A percentile compares a stretch with the other conserved stretches of the same genome.
Conservation (phyloP, 2,888 invertebrate species). For the Cotesia congregata region DNA sequence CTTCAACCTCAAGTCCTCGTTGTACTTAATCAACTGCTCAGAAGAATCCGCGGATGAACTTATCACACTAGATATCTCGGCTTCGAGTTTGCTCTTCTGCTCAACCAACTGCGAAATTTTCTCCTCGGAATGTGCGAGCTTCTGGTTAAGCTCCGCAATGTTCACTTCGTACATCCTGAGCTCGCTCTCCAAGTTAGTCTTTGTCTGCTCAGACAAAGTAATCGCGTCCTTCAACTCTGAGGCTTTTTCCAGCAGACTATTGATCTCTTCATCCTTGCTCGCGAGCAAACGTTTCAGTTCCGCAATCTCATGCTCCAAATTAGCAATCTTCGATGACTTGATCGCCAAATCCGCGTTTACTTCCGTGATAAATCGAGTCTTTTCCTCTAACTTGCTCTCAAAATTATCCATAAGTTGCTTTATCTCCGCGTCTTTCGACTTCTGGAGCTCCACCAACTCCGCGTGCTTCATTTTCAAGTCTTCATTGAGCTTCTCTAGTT, state of each 20-base stretch:
- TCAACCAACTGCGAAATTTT: conserved; percentile 74
- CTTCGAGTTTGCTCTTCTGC: conserved; percentile 76
- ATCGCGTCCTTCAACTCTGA: conserved; percentile 63
- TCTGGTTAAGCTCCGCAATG: conserved; percentile 73
- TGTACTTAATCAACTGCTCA: conserved; percentile 67
- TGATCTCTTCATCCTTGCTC: conserved; percentile 64
- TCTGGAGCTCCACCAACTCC: conserved; percentile 68
- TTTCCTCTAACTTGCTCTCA: conserved; percentile 60
- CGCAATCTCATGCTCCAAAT: conserved; percentile 60
- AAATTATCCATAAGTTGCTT: conserved; percentile 61
- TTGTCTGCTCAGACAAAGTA: conserved; percentile 60
- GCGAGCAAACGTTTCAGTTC: conserved; percentile 58
- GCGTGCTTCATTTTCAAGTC: conserved; percentile 75
- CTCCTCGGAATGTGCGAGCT: conserved; percentile 73
- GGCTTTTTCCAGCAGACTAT: conserved; percentile 60
- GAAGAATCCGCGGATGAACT: conserved; percentile 76
- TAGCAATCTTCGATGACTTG: conserved; percentile 55
- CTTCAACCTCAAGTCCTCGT: conserved; percentile 63
- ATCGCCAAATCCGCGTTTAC: conserved; percentile 54
- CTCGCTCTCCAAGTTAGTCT: conserved; percentile 62
- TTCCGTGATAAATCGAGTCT: conserved; percentile 58
- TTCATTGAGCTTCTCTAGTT: conserved; percentile 73
- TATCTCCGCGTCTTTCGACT: conserved; percentile 57
- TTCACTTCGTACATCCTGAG: conserved; percentile 57
- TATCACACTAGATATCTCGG: conserved; percentile 75